Evolutionary conservation across 2,888 invertebrate species (phyloP).

Genomic region (Aricia artaxerxes): DNA sequence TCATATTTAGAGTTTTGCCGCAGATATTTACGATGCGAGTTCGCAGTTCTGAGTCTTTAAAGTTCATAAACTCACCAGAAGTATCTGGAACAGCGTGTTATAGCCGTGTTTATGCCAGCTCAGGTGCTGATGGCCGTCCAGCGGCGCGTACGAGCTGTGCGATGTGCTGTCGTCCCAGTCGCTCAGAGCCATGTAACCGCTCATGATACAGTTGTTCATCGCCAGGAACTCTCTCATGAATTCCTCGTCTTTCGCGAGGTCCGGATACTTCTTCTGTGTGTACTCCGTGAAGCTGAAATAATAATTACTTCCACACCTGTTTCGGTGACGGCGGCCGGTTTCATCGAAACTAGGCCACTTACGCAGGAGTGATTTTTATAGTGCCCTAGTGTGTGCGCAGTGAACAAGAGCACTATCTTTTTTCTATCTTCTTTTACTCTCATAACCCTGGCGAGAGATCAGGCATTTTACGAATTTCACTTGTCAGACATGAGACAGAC

Average conservation of each 20-base stretch:
- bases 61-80: slow-evolving; percentile 41
- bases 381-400: too few species aligned
- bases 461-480: too few species aligned
- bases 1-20: too few species aligned
- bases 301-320: neutral
- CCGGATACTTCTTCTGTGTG: slow-evolving; percentile 44
- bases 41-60: neutral
- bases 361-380: neutral
- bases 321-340: too few species aligned
- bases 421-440: too few species aligned
- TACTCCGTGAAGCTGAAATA: slow-evolving; percentile 41
- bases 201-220: slow-evolving; percentile 45
- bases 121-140: slow-evolving; percentile 47
- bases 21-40: too few species aligned
- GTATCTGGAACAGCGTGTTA: slow-evolving; percentile 50
- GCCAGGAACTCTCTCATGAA: slow-evolving; percentile 46
- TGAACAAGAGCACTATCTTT: too few species aligned
- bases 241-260: slow-evolving; percentile 44
- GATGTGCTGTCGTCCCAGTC: slow-evolving; percentile 51
- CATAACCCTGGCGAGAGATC: too few species aligned
- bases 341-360: neutral
- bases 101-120: slow-evolving; percentile 53
- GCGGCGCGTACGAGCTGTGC: slow-evolving; percentile 40
- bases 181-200: slow-evolving; percentile 47
- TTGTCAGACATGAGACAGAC: too few species aligned